Conservation (phyloP, 2,888 invertebrate species). For the Cylindroiulus punctatus region DNA sequence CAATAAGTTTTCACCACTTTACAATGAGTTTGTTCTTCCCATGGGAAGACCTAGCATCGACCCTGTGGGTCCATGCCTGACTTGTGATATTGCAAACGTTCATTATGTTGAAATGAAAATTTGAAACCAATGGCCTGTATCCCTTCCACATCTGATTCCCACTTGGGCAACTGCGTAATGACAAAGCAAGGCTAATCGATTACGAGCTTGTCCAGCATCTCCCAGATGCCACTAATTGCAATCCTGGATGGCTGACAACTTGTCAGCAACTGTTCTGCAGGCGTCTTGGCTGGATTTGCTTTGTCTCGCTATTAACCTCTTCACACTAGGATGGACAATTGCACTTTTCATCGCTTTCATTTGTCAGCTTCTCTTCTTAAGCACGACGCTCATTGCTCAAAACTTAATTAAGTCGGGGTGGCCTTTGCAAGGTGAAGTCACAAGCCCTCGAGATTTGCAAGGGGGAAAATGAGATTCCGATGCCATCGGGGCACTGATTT, state of each 20-base stretch:
- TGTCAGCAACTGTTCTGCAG: not conserved
- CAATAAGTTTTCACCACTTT: too few species aligned
- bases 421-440: not conserved
- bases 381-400: not conserved
- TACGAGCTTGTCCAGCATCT: too few species aligned
- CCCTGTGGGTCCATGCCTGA: too few species aligned
- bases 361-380: conserved; percentile 10
- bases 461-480: not conserved
- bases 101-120: too few species aligned
- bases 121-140: too few species aligned
- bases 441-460: conserved; percentile 1
- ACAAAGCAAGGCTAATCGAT: too few species aligned
- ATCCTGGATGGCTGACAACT: not conserved
- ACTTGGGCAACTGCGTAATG: too few species aligned
- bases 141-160: too few species aligned
- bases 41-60: too few species aligned
- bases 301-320: conserved; percentile 4
- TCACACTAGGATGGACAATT: conserved; percentile 34
- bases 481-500: not conserved
- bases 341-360: conserved; percentile 7
- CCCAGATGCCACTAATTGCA: not conserved
- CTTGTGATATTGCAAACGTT: too few species aligned
- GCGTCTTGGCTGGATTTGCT: not conserved
- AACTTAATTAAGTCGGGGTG: conserved; percentile 19
- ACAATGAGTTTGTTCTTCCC: too few species aligned